Evolutionary conservation across 2,113 vertebrate genomes (phyloP), one percentile per base, ranked within the genome.

Genomic region (Prietella phreatophila): DNA sequence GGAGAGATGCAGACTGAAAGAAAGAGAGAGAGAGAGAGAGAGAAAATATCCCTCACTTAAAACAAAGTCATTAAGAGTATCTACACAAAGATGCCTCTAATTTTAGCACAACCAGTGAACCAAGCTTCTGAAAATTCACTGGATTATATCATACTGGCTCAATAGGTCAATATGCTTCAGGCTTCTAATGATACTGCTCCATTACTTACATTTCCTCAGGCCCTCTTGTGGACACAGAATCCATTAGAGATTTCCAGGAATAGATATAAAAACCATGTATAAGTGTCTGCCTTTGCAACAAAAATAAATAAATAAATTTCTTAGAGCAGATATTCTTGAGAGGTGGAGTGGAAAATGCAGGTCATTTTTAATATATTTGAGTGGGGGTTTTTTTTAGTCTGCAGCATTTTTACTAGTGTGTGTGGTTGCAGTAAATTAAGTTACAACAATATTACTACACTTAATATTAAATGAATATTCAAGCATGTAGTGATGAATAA

Each of bases 181-280:
- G 78, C 69, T n/a, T 61, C 47, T 81, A 81, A 84, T 88, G 69
- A 61, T 84, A 30, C 82, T 36, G 39, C 58, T 78, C 69, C 71
- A 88, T 78, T 88, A 79, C 58, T 84, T 84, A 88, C 69, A 63
- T 56, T 67, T 86, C 76, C 79, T 81, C 50, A 30, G 30, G 85
- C 85, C 85, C 76, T 81, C 85, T 86, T 88, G 87, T 88, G 87
- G 87, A 78, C 82, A 33, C 69, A 27, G 58, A 78, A 78, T 47
- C 82, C 86, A 88, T 75, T 60, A 88, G 47, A 65, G 69, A 67
- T 65, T 78, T 84, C 63, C 58, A 83, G 67, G 50, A 83, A 84
- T 58, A 87, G 39, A 82, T 50, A 82, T 6, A 82, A 71, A 55
- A 82, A n/a, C 15, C 9, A 58, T 10, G 11, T 9, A 36, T 25